These are phyloP conservation scores for Ptychadena robeensis DNA, from an alignment of 2,797 vertebrate species.

Conservation along the genomic window DNA sequence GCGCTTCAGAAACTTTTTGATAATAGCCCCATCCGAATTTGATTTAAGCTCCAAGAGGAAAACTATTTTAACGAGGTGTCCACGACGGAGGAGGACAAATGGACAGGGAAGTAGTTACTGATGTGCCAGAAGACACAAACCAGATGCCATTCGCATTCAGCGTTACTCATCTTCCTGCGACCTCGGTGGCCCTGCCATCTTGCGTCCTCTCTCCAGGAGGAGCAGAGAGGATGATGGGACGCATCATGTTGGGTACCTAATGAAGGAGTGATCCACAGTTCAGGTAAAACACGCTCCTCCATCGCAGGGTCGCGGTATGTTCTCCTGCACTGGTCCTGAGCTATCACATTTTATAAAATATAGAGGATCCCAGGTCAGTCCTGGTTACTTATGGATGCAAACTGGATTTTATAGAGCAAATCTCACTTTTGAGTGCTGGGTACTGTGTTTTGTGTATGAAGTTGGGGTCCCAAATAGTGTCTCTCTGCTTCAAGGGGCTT, in stretches of 20 bases:
- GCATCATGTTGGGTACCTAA: not conserved
- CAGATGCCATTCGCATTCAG: conserved; percentile 10
- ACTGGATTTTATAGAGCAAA: too few species aligned
- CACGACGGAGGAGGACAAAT: conserved; percentile 31
- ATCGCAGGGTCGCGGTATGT: not conserved
- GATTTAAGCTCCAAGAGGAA: conserved; percentile 20
- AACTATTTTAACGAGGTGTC: conserved; percentile 55
- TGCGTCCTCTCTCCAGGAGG: not conserved
- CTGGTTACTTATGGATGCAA: too few species aligned
- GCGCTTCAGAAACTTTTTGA: conserved; percentile 7
- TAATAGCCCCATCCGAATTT: conserved; percentile 31
- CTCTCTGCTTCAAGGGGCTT: too few species aligned
- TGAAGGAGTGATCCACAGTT: not conserved
- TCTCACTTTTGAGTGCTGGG: too few species aligned
- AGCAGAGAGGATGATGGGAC: not conserved
- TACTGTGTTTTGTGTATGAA: too few species aligned
- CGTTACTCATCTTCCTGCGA: not conserved
- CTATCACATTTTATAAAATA: not conserved
- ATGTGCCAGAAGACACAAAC: conserved; percentile 39
- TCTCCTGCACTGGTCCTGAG: not conserved
- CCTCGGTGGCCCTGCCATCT: not conserved
- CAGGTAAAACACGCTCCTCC: not conserved
- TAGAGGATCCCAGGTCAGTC: not conserved
- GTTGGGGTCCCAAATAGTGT: too few species aligned
- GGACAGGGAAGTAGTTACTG: not conserved